These are phyloP conservation scores for Pinctada fucata DNA, from an alignment of 2,888 invertebrate species.

Conservation along the genomic window DNA sequence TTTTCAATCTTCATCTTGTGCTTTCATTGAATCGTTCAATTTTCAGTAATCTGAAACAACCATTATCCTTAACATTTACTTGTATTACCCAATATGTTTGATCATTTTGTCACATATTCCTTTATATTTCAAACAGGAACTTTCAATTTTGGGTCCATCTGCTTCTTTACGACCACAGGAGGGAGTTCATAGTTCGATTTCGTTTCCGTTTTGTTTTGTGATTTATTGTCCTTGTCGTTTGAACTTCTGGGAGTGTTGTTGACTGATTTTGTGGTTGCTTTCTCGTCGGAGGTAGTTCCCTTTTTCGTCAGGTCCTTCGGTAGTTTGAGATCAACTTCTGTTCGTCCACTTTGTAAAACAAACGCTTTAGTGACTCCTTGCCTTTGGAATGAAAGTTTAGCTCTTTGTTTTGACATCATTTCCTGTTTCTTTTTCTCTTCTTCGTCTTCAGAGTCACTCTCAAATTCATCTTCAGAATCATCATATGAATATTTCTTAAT, in stretches of 20 bases:
- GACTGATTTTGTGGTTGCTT: background rate
- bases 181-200: conserved; percentile 19
- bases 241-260: background rate
- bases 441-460: conserved; percentile 21
- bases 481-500: background rate
- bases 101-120: too few relatives aligned
- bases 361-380: conserved; percentile 29
- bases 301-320: background rate
- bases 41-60: background rate
- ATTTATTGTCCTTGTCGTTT: background rate
- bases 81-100: too few relatives aligned
- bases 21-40: too few relatives aligned
- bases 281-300: background rate
- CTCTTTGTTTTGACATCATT: conserved; percentile 2
- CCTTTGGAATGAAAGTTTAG: conserved; percentile 6
- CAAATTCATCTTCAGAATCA: background rate
- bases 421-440: background rate
- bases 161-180: conserved; percentile 23
- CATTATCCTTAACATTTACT: background rate
- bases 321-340: background rate
- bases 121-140: background rate
- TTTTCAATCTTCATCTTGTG: too few relatives aligned
- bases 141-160: conserved; percentile 16
- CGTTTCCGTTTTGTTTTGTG: background rate
- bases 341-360: conserved; percentile 10